Evolutionary conservation across 2,888 invertebrate species (phyloP), one percentile per base, ranked within the genome.

Genomic region (Nysson spinosus): DNA sequence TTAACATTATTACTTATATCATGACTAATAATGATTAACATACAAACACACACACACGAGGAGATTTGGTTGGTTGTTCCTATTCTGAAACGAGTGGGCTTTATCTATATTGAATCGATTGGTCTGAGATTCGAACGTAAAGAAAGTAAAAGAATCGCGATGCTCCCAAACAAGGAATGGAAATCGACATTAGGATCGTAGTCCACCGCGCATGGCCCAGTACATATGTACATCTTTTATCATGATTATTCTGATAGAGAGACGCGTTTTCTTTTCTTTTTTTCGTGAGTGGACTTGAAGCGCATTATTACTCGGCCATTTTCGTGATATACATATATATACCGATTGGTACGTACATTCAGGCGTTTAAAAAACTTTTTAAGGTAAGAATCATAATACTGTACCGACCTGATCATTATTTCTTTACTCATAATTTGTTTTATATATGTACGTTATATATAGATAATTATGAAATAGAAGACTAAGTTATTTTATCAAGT

Each of bases 401-500:
- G 77, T 80, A 82, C 79, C 79, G 77, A 84, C 78, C 82, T 77
- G 81, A 84, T 82, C 81, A 80, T 81, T 79, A 84, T 79, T 84
- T 84, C 82, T 85, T 85, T 84, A 85, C 82, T 82, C 83, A 77
- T 81, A 80, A 84, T 84, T 85, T 85, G 82, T 85, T 84, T 84
- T 83, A 85, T 86, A 86, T 85, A 84, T 85, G 84, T 85, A 84
- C 78, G 85, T 85, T 86, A 85, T 83, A 83, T 83, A 86, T 83
- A 84, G 82, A 85, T 85, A 83, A 85, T 84, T 86, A 86, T 83
- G 81, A 83, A 85, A 89, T 88, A 89, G 88, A 87, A 85, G 86
- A 87, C 86, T 89, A 89, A 89, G 89, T 90, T 90, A 89, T 89
- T 90, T 90, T 89, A 89, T 89, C 85, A 90, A 90, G 90, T 90